Conservation (phyloP, 2,113 vertebrate genomes). For the human region DNA sequence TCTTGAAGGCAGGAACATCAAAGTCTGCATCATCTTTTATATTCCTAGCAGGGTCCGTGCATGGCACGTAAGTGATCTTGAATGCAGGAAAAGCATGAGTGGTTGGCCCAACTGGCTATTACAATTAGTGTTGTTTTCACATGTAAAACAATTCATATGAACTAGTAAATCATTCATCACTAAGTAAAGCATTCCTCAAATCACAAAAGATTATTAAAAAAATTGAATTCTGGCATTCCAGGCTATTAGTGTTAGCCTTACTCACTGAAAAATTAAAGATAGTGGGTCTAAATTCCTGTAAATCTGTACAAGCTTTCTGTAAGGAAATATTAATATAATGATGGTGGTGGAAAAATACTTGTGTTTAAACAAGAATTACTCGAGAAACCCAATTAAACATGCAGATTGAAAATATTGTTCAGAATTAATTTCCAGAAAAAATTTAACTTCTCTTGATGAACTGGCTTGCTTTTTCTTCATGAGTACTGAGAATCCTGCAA, state of each 20-base stretch:
- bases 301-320: neutral
- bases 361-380: neutral
- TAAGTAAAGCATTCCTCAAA: neutral
- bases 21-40: neutral
- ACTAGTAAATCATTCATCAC: neutral
- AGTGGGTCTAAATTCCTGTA: neutral
- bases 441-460: slow-evolving; percentile 4
- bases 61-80: neutral
- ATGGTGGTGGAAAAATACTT: neutral
- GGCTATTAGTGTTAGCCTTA: neutral
- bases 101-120: neutral
- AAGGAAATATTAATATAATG: neutral
- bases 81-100: neutral
- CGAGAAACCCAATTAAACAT: neutral
- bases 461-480: neutral
- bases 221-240: neutral
- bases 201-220: neutral
- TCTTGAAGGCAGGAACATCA: neutral
- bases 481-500: neutral
- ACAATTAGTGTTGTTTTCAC: neutral
- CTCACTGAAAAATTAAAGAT: neutral
- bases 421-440: slow-evolving; percentile 48
- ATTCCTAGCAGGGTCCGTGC: neutral
- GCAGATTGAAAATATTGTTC: neutral
- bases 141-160: neutral